These are phyloP conservation scores for Cosmopolites sordidus DNA, from an alignment of 2,888 invertebrate genomes.

Conservation along the genomic window DNA sequence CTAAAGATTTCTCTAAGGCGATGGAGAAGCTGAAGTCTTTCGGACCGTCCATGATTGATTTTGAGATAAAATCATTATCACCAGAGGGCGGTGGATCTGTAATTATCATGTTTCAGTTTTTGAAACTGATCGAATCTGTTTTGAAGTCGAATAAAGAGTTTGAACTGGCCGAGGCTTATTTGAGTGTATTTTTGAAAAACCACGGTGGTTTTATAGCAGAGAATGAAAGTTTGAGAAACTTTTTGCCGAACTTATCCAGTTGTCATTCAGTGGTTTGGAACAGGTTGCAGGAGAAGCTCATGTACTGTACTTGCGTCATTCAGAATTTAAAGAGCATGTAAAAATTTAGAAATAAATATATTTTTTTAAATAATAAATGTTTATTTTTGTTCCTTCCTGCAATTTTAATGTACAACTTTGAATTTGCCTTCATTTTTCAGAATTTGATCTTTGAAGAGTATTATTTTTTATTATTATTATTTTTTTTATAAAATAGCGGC, in stretches of 20 bases:
- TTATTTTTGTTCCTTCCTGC: too few species aligned
- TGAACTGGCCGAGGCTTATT: constrained; percentile 86
- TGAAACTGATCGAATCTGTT: constrained; percentile 67
- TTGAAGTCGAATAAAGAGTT: constrained; percentile 75
- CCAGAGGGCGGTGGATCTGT: constrained; percentile 73
- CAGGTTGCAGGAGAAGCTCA: constrained; percentile 62
- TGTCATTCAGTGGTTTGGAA: constrained; percentile 62
- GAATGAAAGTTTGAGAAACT: constrained; percentile 53
- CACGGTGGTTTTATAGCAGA: constrained; percentile 62
- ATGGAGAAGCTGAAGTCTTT: constrained; percentile 63
- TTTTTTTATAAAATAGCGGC: too few species aligned
- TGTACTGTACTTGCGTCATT: constrained; percentile 73
- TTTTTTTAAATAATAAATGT: too few species aligned
- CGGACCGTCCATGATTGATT: constrained; percentile 81
- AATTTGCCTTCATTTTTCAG: too few species aligned
- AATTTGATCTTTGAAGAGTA: too few species aligned
- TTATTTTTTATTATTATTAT: too few species aligned
- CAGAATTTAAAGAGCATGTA: constrained; percentile 63
- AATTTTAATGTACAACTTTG: too few species aligned
- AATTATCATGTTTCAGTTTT: constrained; percentile 70
- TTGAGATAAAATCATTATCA: constrained; percentile 76
- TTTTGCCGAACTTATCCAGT: constrained; percentile 56
- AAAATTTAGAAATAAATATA: neutral
- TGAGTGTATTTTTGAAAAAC: constrained; percentile 80
- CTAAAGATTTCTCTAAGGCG: constrained; percentile 54